Base-by-base conservation (phyloP, 2,888 invertebrate genomes). In the Xanthorhoe spadicearia region DNA sequence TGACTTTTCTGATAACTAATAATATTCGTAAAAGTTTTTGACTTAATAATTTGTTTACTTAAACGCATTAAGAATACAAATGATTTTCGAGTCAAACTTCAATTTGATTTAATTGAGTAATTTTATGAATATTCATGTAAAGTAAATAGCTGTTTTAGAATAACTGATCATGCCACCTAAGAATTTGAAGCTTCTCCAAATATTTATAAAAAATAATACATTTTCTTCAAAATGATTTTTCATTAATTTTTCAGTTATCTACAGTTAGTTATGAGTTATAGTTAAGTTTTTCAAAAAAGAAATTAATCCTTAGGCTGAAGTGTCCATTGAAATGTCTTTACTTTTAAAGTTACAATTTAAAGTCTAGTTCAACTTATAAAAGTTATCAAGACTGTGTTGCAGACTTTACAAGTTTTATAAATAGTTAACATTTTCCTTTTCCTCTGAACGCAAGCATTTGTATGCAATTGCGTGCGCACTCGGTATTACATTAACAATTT, bases 401-500 rank as follows among this genome's bases (percentile, higher is more conserved):
- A 6, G 32, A 32, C 32, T 32, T 6, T 38, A 55, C 19, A 49
- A 43, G 10, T 13, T 35, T 57, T 17, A 43, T 57, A 46, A 53
- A 57, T 52, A 28, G 19, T 50, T 10, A 19, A n/a, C 50, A 56
- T 13, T 7, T 43, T 62, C 43, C 49, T 8, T 59, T 66, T 62
- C 19, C 60, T 59, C 59, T 51, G 50, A 59, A 32, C 49, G 50
- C 50, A 32, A 59, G 35, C 66, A 62, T 66, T 66, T n/a, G 62
- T 62, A 59, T 62, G 62, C 62, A 62, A 46, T 62, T 54, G 50
- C 58, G 50, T 59, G 63, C 57, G 35, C 7, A 23, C 19, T 13
- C 35, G 17, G 63, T 46, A 59, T 59, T 51, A 51, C 51, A 23
- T 51, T 50, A 50, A 59, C 35, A 51, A 23, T 51, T 51, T 51